Evolutionary conservation across 1,140 invertebrate genomes (phyloP).

Genomic region (Papilio helenus): DNA sequence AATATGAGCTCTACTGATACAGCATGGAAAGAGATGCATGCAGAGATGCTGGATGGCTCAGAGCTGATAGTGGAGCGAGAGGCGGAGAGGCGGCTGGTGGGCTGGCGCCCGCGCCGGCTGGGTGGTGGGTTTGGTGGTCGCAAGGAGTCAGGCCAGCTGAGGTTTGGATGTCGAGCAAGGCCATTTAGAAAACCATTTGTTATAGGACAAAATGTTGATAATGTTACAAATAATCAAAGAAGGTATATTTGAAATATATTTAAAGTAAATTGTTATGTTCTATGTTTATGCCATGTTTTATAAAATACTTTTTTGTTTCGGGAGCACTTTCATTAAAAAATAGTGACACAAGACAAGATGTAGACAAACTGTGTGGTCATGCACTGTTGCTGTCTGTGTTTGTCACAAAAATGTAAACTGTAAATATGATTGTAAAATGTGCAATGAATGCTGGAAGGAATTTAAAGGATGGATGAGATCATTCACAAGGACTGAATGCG

Average conservation of each 20-base stretch:
- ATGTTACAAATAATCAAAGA: not conserved
- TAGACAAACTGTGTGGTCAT: conserved; percentile 46
- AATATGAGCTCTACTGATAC: conserved; percentile 83
- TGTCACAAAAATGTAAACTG: conserved; percentile 27
- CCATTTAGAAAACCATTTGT: conserved; percentile 88
- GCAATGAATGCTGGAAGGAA: conserved; percentile 61
- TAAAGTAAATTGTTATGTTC: not conserved
- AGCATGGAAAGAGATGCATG: conserved; percentile 84
- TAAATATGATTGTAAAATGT: conserved; percentile 55
- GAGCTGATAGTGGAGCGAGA: conserved; percentile 89
- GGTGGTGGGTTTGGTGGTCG: conserved; percentile 94
- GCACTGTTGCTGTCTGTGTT: conserved; percentile 30
- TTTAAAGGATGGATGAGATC: conserved; percentile 68
- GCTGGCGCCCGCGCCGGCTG: conserved; percentile 93
- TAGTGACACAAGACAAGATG: not conserved
- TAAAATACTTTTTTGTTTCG: conserved; percentile 37
- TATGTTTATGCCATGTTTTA: not conserved
- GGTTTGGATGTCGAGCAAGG: conserved; percentile 92
- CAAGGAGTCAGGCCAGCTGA: conserved; percentile 94
- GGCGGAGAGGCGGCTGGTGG: conserved; percentile 78
- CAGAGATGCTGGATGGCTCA: conserved; percentile 84
- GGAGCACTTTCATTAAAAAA: conserved; percentile 30
- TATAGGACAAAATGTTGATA: conserved; percentile 41
- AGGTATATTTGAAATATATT: conserved; percentile 31
- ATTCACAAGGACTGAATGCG: conserved; percentile 64